These are phyloP conservation scores for Saturnia pavonia DNA, from an alignment of 2,888 invertebrate genomes.

Conservation along the genomic window DNA sequence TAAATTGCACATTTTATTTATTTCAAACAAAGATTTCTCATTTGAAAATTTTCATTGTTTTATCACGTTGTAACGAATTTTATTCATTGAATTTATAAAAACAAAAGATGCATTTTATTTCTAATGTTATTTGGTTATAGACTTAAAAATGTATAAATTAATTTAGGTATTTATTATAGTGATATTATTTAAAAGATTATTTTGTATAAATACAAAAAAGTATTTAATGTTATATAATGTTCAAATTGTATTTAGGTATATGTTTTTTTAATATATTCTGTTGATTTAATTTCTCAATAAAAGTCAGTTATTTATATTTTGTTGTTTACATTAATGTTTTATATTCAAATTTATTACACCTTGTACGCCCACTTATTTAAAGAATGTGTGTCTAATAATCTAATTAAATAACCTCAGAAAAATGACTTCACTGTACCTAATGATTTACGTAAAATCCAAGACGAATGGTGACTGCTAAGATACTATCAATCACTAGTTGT, in stretches of 20 bases:
- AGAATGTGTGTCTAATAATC: too few species aligned
- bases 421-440: too few species aligned
- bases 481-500: too few species aligned
- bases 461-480: too few species aligned
- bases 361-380: too few species aligned
- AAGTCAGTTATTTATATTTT: not conserved
- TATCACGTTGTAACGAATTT: slow-evolving; percentile 10
- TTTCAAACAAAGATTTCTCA: slow-evolving; percentile 62
- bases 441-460: too few species aligned
- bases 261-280: not conserved
- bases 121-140: not conserved
- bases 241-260: not conserved
- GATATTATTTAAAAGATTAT: not conserved
- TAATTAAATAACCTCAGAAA: too few species aligned
- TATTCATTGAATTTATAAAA: slow-evolving; percentile 22
- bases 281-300: not conserved
- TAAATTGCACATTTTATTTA: slow-evolving; percentile 42
- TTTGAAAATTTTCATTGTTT: slow-evolving; percentile 72
- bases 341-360: too few species aligned
- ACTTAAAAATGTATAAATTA: slow-evolving; percentile 1
- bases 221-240: not conserved
- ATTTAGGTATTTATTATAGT: not conserved
- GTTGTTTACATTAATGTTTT: not conserved
- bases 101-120: slow-evolving; percentile 19
- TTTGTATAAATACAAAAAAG: not conserved